phyloP scores from a whole-genome alignment of 2,113 vertebrate genomes.

The Platysternon megacephalum region DNA sequence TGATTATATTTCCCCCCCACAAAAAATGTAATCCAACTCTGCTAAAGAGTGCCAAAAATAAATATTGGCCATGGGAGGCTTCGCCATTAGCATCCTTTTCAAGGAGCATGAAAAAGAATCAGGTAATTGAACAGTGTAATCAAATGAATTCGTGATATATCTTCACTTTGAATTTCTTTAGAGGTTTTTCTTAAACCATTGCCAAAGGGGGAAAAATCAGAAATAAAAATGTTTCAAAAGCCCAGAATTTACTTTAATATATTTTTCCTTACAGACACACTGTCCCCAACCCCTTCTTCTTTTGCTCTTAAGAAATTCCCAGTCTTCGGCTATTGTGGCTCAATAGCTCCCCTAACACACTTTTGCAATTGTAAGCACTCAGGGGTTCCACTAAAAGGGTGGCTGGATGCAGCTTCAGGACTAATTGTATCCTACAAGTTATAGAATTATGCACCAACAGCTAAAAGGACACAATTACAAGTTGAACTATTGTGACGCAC shows the following conservation, averaged over 20 bases:
- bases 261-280: conserved; percentile 16
- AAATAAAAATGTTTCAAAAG: conserved; percentile 50
- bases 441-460: conserved; percentile 73
- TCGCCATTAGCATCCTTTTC: conserved; percentile 52
- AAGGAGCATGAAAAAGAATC: conserved; percentile 36
- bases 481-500: conserved; percentile 75
- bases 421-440: conserved; percentile 68
- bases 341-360: conserved; percentile 65
- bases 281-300: conserved; percentile 6
- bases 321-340: conserved; percentile 58
- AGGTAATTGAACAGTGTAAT: conserved; percentile 11
- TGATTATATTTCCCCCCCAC: conserved; percentile 41
- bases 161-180: conserved; percentile 47
- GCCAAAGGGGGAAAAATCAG: conserved; percentile 1
- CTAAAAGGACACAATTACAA: conserved; percentile 73
- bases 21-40: conserved; percentile 31
- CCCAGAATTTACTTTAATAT: conserved; percentile 13
- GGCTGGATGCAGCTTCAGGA: conserved; percentile 72
- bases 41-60: conserved; percentile 32
- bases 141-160: conserved; percentile 33
- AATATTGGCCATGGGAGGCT: conserved; percentile 44
- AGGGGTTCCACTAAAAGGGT: conserved; percentile 74
- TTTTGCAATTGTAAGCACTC: conserved; percentile 76
- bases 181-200: not conserved
- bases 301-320: conserved; percentile 42